A percentile compares a stretch with the other conserved stretches of the same genome.
Conservation (phyloP, 2,113 vertebrate species). For the Epinephelus lanceolatus region DNA sequence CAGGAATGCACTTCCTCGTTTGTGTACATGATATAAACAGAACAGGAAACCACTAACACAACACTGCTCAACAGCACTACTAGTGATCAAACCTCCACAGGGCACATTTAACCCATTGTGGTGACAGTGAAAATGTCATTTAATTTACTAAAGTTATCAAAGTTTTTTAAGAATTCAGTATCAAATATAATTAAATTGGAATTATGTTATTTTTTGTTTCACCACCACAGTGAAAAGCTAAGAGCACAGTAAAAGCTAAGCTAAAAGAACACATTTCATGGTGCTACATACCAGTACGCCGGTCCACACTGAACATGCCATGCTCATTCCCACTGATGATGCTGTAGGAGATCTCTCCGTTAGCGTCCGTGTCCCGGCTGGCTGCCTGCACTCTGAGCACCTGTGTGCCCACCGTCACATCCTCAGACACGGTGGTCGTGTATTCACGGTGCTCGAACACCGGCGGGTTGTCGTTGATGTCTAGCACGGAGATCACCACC, state of each 20-base stretch:
- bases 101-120: not conserved
- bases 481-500: constrained; percentile 91
- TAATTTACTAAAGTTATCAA: not conserved
- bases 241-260: not conserved
- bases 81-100: not conserved
- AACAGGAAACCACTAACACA: not conserved
- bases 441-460: constrained; percentile 97
- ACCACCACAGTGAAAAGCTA: not conserved
- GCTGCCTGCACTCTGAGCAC: constrained; percentile 93
- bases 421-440: constrained; percentile 88
- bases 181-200: not conserved
- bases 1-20: not conserved
- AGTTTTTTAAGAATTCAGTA: not conserved
- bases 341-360: constrained; percentile 92
- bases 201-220: not conserved
- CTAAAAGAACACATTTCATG: not conserved
- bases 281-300: constrained; percentile 87
- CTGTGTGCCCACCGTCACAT: constrained; percentile 88
- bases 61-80: not conserved
- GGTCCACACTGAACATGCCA: constrained; percentile 93
- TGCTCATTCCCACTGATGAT: constrained; percentile 95
- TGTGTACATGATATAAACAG: not conserved
- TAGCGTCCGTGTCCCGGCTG: constrained; percentile 92
- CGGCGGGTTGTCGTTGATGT: constrained; percentile 98
- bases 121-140: not conserved